A percentile compares a stretch with the other conserved stretches of the same genome.
Conservation (phyloP, 2,797 vertebrate genomes). For the Petrocephalus schoutedeni region DNA sequence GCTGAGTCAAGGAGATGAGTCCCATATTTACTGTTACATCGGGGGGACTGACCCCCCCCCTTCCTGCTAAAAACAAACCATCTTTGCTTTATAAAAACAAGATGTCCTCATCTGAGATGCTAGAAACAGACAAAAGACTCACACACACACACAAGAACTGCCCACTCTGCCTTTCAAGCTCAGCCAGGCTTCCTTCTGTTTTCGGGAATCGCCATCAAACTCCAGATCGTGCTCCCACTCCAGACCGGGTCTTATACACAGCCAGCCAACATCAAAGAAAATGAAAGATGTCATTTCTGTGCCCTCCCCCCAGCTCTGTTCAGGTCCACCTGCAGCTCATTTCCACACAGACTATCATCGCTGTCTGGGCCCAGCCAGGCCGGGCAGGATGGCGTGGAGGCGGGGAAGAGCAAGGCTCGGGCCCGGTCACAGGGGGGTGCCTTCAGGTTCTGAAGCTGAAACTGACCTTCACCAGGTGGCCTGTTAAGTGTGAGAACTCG, state of each 20-base stretch:
- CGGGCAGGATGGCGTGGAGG: constrained; percentile 26
- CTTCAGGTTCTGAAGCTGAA: not conserved
- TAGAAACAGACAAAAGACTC: constrained; percentile 34
- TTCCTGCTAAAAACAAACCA: constrained; percentile 38
- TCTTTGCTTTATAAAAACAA: constrained; percentile 52
- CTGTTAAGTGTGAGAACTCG: not conserved
- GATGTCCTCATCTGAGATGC: constrained; percentile 32
- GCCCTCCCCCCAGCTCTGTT: constrained; percentile 22
- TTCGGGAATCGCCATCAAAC: constrained; percentile 30
- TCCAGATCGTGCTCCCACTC: not conserved
- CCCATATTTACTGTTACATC: not conserved
- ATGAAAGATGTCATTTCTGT: constrained; percentile 31
- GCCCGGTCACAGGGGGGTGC: constrained; percentile 24
- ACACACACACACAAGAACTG: not conserved
- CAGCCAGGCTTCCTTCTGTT: constrained; percentile 34
- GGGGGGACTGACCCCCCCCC: not conserved
- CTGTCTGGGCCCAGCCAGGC: not conserved
- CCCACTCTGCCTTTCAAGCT: constrained; percentile 34
- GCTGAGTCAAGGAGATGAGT: not conserved
- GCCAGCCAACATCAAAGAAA: constrained; percentile 29
- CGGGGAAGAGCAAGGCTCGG: constrained; percentile 30
- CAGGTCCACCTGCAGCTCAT: constrained; percentile 17
- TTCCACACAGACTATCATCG: constrained; percentile 27
- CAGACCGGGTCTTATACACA: not conserved
- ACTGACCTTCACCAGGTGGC: not conserved